Evolutionary conservation across 2,797 vertebrate genomes (phyloP), one percentile per base, ranked within the genome.

Genomic region (Sorex maritimensis): DNA sequence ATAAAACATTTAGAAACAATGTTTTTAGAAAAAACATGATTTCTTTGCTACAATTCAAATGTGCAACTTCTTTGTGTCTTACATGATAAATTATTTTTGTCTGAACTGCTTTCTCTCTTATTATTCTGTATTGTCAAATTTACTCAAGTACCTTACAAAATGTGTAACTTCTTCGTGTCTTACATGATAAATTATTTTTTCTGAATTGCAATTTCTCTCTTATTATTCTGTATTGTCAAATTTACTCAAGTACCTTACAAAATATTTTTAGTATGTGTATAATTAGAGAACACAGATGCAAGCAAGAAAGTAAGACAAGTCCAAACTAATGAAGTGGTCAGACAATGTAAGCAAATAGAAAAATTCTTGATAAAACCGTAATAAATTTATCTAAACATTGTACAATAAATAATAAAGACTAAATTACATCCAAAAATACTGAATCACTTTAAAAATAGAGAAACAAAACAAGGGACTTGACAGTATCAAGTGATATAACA

Each of bases 151-250:
- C 30, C 0, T 46, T 84, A 87, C 77, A 73, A 44, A 44, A 44
- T 44, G 14, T 72, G 41, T 49, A 44, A 63, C 12, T 67, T 0
- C 52, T 88, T 74, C 86, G 10, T n/a, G 38, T 58, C 6, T 44
- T 92, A 84, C 1, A 13, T 72, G 46, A 63, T 65, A 69, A 44
- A 73, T 85, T 28, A 86, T 8, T 77, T 89, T 88, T 71, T 68
- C 17, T 71, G 9, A 93, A 82, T 79, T 82, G 34, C 8, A 78
- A 83, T 46, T 81, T 55, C 8, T 34, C 6, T 14, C 24, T 6
- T 52, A 69, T 75, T 79, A 68, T 24, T 77, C 0, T 28, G 0
- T 2, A 1, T 2, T 84, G 6, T 61, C 14, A 65, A 23, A 86
- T 87, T 26, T 83, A 78, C 2, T 81, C 6, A 94, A 87, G 8